Conservation (phyloP, 2,888 invertebrate species). For the Microplitis deprimator region DNA sequence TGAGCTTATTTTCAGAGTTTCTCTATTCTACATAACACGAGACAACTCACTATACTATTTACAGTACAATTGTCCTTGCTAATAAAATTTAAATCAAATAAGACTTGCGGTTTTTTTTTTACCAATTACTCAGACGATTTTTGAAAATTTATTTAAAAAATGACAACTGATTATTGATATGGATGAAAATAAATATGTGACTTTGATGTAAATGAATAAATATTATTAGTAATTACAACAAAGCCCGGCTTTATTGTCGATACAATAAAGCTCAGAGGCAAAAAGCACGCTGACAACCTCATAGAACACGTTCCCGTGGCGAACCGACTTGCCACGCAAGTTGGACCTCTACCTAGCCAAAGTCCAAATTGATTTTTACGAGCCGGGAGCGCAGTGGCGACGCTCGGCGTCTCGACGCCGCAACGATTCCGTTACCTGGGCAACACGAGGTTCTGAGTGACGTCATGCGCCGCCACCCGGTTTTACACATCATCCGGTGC, state of each 20-base stretch:
- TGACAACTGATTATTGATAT: no score
- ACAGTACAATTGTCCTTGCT: no score
- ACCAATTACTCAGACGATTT: no score
- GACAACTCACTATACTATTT: no score
- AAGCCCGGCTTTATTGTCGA: background rate
- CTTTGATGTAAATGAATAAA: no score
- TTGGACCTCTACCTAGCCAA: conserved; percentile 59
- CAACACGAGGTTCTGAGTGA: conserved; percentile 62
- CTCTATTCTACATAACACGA: no score
- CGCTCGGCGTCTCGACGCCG: conserved; percentile 63
- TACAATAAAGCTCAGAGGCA: background rate
- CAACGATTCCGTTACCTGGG: conserved; percentile 66
- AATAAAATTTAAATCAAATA: no score
- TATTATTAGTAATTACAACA: no score
- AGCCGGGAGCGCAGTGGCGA: conserved; percentile 63
- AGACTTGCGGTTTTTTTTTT: no score
- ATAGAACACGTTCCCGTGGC: conserved; percentile 8
- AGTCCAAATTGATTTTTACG: conserved; percentile 71
- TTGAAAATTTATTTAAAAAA: no score
- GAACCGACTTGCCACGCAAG: conserved; percentile 34
- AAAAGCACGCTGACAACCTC: background rate
- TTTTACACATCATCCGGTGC: conserved; percentile 41
- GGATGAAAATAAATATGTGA: no score
- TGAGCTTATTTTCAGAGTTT: no score
- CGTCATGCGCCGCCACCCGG: conserved; percentile 57